Evolutionary conservation across 2,797 vertebrate genomes (phyloP), one percentile per base, ranked within the genome.

Genomic region (Sparus aurata): DNA sequence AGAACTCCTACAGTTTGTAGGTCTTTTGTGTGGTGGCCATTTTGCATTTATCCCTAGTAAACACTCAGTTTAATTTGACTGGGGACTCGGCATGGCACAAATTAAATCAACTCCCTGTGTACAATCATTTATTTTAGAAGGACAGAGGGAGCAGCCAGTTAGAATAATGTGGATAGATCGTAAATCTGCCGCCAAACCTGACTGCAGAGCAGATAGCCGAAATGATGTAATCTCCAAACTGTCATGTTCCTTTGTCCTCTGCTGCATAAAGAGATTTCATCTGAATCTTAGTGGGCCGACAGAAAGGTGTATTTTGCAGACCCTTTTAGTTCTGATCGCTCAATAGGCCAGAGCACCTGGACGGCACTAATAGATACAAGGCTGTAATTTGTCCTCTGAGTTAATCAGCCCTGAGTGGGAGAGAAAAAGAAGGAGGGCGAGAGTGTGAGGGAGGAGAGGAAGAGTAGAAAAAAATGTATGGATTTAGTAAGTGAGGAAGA

Each of bases 21-120:
- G 34, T 72, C 81, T 84, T 81, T 81, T 87, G 73, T 85, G 77
- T 25, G 20, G 80, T 43, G 30, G 73, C 80, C 69, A 70, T 86
- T 90, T 80, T 87, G 79, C 71, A 77, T 87, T 84, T 79, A 76
- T 78, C 71, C 83, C 73, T 74, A 45, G 84, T 79, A 92, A 90
- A 93, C 87, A 86, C 91, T 88, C 83, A 64, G 74, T 91, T 86
- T 93, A 88, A 91, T 92, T 91, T 86, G 81, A 87, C 88, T 87
- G 69, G 89, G 85, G 85, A 88, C 84, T 75, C 81, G 68, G 80
- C 81, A 30, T 85, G 89, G 85, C 83, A 66, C 88, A 87, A 92
- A 88, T 87, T 79, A 85, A 90, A 91, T 91, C 84, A 84, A 85
- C 73, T 89, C 85, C 68, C 80, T 46, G 73, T 85, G 84, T 80